Evolutionary conservation across 2,888 invertebrate genomes (phyloP).

Genomic region (Ectobius pallidus): DNA sequence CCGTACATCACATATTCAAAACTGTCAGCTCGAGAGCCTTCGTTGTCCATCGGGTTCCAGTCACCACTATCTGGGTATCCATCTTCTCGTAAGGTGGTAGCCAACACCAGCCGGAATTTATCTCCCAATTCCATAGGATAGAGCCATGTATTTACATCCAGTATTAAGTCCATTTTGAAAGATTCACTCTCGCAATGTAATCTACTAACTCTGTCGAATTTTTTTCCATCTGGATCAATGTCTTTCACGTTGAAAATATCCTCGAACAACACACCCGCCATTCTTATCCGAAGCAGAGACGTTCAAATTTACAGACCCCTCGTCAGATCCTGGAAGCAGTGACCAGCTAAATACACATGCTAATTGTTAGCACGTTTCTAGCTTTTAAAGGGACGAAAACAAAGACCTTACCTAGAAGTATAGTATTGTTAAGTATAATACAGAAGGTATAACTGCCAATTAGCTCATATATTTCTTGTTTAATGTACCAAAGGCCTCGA

Average conservation of each 20-base stretch:
- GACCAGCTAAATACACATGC: no score
- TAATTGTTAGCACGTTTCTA: no score
- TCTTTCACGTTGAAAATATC: constrained; percentile 68
- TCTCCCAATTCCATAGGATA: constrained; percentile 92
- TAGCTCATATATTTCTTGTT: no score
- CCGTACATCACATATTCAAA: constrained; percentile 99
- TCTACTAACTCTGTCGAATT: constrained; percentile 81
- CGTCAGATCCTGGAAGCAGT: no score
- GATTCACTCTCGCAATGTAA: constrained; percentile 99
- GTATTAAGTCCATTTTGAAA: constrained; percentile 99
- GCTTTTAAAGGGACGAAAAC: no score
- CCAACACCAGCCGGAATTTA: constrained; percentile 89
- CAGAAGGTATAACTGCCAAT: no score
- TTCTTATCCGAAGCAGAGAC: constrained; percentile 44
- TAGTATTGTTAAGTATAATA: no score
- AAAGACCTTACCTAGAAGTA: no score
- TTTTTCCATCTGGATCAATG: constrained; percentile 70
- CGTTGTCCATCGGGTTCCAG: constrained; percentile 89
- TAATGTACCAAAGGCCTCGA: no score
- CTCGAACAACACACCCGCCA: constrained; percentile 62
- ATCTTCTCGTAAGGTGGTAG: constrained; percentile 94
- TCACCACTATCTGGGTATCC: constrained; percentile 96
- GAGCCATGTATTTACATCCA: constrained; percentile 98
- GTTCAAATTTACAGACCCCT: no score
- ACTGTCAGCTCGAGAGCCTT: constrained; percentile 92